Percentiles rank a stretch among this genome's conserved stretches.
phyloP scores from a whole-genome alignment of 2,113 vertebrate genomes.

The Phoenicopterus ruber region DNA sequence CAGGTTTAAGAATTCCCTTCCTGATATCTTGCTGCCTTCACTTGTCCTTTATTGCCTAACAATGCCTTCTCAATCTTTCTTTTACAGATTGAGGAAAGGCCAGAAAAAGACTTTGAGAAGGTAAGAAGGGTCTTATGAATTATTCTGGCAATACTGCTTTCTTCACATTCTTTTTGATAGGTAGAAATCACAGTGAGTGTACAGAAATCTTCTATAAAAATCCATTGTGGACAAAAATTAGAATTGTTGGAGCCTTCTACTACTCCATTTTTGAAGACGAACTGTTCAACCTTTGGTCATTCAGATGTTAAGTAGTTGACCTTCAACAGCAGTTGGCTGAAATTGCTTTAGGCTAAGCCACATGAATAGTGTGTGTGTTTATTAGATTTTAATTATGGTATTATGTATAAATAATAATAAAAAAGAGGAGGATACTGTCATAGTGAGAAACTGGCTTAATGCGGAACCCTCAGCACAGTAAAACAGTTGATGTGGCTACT shows the following conservation, averaged over 20 bases:
- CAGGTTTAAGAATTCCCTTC: background rate
- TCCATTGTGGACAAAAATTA: background rate
- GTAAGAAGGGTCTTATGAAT: conserved; percentile 41
- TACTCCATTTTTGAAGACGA: background rate
- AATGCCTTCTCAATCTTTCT: background rate
- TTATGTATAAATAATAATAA: background rate
- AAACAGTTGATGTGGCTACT: background rate
- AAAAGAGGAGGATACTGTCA: background rate
- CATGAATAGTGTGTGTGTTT: background rate
- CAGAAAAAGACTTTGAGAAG: conserved; percentile 83
- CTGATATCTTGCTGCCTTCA: background rate
- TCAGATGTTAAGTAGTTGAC: background rate
- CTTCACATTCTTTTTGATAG: background rate
- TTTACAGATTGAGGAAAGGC: conserved; percentile 76
- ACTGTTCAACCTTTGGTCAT: background rate
- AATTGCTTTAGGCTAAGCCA: background rate
- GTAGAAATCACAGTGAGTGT: background rate
- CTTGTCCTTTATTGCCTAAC: background rate
- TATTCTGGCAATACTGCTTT: background rate
- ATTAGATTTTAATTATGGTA: background rate
- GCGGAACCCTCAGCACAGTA: background rate
- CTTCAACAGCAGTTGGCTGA: background rate
- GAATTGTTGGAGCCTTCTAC: background rate
- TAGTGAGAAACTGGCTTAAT: background rate
- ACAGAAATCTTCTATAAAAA: background rate